Base-by-base conservation (phyloP, 2,113 vertebrate genomes). In the Puffinus mauretanicus region DNA sequence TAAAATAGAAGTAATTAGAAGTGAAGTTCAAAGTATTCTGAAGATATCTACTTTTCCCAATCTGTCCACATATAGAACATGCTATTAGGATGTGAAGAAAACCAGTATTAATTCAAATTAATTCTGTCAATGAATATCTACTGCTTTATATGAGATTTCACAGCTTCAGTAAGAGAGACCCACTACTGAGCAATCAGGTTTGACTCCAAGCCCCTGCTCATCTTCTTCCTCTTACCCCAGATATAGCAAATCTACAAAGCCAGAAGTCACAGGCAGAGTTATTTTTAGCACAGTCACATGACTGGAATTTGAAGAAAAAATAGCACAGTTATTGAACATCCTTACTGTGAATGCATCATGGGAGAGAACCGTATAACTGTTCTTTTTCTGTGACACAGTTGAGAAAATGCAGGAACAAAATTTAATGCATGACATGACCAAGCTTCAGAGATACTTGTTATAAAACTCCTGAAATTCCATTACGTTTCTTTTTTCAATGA, bases 221-320 rank as follows among this genome's bases (percentile, higher is more conserved):
- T 88, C 67, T 61, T 90, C 75, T 87, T 91, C 58, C 34, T 82
- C 26, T 82, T 85, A 77, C 34, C 40, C 20, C 54, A 88, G 92
- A 93, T 80, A 90, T 3, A 90, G 60, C 9, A 75, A 94, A 88
- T 60, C 79, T 83, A 83, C 54, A 96, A 90, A 93, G 55, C 42
- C 49, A 92, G 62, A 90, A 97, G 44, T 83, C 85, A 78, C 25
- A 96, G 82, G 71, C 94, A 88, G 60, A 61, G 25, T 51, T 96
- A 93, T 92, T 97, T 95, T 94, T 93, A 93, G 42, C 16, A 21
- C n/a, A 86, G 60, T 96, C 94, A 96, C 34, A 8, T 96, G 94
- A 84, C 76, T 82, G 30, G 80, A 95, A 81, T 90, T 88, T 71
- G 58, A 16, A 93, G 90, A 38, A 92, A 92, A 97, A 93, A 94